A percentile compares a stretch with the other conserved stretches of the same genome.
These are phyloP conservation scores for Machimus atricapillus DNA, from an alignment of 2,888 invertebrate species.

Conservation along the genomic window DNA sequence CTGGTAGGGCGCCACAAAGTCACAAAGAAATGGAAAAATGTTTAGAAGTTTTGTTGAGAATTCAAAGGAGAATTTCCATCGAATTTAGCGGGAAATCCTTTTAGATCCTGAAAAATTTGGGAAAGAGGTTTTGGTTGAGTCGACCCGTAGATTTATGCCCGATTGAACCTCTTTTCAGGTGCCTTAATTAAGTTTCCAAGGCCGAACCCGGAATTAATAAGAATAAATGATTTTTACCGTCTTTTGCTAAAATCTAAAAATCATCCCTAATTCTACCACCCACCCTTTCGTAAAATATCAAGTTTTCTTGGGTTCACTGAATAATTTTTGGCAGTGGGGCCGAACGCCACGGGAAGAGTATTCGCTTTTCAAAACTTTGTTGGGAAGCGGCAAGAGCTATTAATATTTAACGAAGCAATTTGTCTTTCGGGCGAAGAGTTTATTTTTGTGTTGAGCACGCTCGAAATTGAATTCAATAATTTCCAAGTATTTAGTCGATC, in stretches of 20 bases:
- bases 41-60: background rate
- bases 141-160: background rate
- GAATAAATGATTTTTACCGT: background rate
- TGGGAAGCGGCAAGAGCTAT: background rate
- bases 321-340: background rate
- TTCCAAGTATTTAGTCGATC: background rate
- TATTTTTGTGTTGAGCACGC: slow-evolving; percentile 3
- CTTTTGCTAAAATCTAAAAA: background rate
- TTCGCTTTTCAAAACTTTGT: background rate
- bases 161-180: background rate
- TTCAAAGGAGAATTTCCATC: background rate
- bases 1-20: background rate
- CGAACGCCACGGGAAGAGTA: background rate
- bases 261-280: background rate
- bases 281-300: background rate
- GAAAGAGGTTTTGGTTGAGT: background rate
- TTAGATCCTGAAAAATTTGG: background rate
- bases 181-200: background rate
- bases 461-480: slow-evolving; percentile 5
- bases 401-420: slow-evolving; percentile 18
- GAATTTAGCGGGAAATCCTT: background rate
- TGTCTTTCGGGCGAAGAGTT: background rate
- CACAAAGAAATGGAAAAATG: background rate
- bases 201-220: background rate
- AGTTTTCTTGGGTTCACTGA: background rate